A percentile compares a stretch with the other conserved stretches of the same genome.
Conservation (phyloP, 1,140 invertebrate genomes). For the Eufriesea mexicana region DNA sequence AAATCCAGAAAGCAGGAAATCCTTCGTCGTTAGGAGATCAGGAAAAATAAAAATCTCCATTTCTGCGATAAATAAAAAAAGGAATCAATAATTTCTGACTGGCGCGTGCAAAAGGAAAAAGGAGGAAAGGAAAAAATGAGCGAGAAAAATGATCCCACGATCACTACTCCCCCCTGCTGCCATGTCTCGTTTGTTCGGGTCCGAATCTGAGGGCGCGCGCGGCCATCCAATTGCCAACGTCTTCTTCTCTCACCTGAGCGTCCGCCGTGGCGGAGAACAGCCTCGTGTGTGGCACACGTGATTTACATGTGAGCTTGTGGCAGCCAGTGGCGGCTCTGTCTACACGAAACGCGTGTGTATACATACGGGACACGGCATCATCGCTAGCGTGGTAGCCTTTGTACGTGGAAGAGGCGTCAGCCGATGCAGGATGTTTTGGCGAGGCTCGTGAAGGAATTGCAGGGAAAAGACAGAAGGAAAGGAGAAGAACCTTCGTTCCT, state of each 20-base stretch:
- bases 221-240: slow-evolving; percentile 30
- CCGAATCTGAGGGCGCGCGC: background rate
- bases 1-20: too few species aligned
- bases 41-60: too few species aligned
- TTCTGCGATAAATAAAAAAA: background rate
- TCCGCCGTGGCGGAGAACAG: slow-evolving; percentile 37
- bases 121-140: background rate
- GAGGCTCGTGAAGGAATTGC: slow-evolving; percentile 71
- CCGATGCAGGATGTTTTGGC: slow-evolving; percentile 69
- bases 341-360: slow-evolving; percentile 18
- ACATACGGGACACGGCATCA: slow-evolving; percentile 26
- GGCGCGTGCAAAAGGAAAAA: background rate
- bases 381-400: slow-evolving; percentile 46
- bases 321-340: slow-evolving; percentile 53
- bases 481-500: background rate
- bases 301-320: slow-evolving; percentile 67
- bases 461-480: slow-evolving; percentile 40
- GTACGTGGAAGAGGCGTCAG: slow-evolving; percentile 59
- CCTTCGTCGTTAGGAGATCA: too few species aligned
- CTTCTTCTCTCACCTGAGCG: slow-evolving; percentile 47
- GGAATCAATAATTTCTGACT: background rate
- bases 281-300: slow-evolving; percentile 67
- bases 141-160: background rate
- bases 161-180: background rate
- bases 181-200: slow-evolving; percentile 6